A percentile compares a stretch with the other conserved stretches of the same genome.
Evolutionary conservation across 2,888 invertebrate species (phyloP).

Genomic region (Limnephilus lunatus): DNA sequence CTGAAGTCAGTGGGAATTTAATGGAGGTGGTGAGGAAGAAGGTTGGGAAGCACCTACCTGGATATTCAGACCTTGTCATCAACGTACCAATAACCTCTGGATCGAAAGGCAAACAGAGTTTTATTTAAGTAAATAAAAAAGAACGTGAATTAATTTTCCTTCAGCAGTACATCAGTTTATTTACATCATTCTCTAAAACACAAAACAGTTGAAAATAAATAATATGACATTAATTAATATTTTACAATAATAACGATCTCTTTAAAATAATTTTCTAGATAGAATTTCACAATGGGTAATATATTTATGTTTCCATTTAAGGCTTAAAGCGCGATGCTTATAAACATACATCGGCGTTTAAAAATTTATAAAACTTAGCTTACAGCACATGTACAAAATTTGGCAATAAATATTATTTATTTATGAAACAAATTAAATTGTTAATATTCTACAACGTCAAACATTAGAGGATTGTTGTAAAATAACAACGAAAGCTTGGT

Average conservation of each 20-base stretch:
- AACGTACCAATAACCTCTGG: not conserved
- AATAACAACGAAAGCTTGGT: constrained; percentile 11
- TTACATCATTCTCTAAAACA: constrained; percentile 60
- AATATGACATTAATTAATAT: constrained; percentile 39
- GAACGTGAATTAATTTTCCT: not conserved
- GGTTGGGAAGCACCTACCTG: not conserved
- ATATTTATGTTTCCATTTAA: constrained; percentile 44
- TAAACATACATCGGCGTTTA: constrained; percentile 32
- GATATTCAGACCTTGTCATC: too few species aligned
- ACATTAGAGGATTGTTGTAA: constrained; percentile 11
- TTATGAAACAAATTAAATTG: constrained; percentile 29
- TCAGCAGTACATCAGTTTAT: constrained; percentile 59
- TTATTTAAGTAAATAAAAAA: not conserved
- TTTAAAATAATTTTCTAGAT: constrained; percentile 47
- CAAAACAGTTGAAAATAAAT: constrained; percentile 60
- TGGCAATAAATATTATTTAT: constrained; percentile 55
- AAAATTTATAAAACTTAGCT: constrained; percentile 55
- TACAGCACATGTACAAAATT: constrained; percentile 59
- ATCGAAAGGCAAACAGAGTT: not conserved
- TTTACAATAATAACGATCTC: constrained; percentile 31
- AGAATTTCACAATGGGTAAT: constrained; percentile 38
- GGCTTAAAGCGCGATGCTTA: constrained; percentile 48
- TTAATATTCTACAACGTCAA: constrained; percentile 11
- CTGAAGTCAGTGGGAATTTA: not conserved
- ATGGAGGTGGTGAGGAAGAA: not conserved